These are phyloP conservation scores for Aphodius granarius DNA, from an alignment of 2,888 invertebrate species.

Conservation along the genomic window DNA sequence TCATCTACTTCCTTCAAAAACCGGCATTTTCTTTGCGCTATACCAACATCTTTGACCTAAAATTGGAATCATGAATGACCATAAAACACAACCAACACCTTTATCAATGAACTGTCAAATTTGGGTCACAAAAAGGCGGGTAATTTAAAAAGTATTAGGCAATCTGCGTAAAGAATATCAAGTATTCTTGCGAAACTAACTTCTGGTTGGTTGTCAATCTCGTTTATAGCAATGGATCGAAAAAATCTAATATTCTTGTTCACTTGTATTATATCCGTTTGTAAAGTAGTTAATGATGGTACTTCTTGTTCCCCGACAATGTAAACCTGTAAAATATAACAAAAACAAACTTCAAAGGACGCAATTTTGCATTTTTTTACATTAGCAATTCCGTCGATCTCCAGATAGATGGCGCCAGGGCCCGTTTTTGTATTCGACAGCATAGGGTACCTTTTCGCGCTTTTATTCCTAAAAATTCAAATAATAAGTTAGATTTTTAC, in stretches of 20 bases:
- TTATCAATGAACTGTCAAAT: too few relatives aligned
- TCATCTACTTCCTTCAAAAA: conserved; percentile 67
- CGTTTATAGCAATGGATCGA: conserved; percentile 49
- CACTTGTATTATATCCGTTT: conserved; percentile 62
- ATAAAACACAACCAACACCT: too few relatives aligned
- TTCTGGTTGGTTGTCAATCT: conserved; percentile 71
- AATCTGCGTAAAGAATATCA: too few relatives aligned
- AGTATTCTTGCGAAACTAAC: conserved; percentile 43
- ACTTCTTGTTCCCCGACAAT: conserved; percentile 69
- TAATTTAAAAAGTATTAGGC: too few relatives aligned
- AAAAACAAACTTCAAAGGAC: background rate
- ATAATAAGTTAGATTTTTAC: background rate
- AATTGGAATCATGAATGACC: conserved; percentile 22
- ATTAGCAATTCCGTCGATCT: conserved; percentile 56
- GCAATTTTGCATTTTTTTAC: conserved; percentile 47
- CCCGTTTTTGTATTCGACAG: conserved; percentile 66
- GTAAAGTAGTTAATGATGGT: conserved; percentile 67
- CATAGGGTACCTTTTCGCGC: conserved; percentile 59
- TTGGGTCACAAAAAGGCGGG: background rate
- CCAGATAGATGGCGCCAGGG: conserved; percentile 62
- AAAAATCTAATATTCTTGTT: conserved; percentile 60
- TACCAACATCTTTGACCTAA: conserved; percentile 59
- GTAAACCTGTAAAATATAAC: conserved; percentile 57
- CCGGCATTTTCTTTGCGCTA: conserved; percentile 69
- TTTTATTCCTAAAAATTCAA: conserved; percentile 48